phyloP scores from a whole-genome alignment of 2,113 vertebrate species.

The Hemibagrus wyckioides region DNA sequence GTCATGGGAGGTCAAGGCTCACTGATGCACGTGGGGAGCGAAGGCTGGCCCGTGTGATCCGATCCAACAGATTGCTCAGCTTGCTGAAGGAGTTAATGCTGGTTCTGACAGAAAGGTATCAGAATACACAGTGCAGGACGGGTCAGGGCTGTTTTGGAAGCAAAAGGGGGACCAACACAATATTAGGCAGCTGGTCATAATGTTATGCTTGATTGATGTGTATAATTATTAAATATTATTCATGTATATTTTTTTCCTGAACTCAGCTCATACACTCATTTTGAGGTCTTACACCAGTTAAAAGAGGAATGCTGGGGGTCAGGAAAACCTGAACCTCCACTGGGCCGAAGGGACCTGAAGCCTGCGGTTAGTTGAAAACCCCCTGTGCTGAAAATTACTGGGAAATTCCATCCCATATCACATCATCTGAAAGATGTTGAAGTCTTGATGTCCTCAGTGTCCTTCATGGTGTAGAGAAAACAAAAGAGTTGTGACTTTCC shows the following conservation, averaged over 20 bases:
- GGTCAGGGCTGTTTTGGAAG: no score
- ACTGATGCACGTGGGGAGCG: no score
- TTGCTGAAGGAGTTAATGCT: no score
- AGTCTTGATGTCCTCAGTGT: background rate
- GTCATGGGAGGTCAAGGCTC: no score
- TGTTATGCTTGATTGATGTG: no score
- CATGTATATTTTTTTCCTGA: background rate
- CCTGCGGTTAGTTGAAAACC: background rate
- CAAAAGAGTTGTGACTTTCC: background rate
- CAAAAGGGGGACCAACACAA: no score
- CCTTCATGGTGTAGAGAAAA: background rate
- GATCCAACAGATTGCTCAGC: no score
- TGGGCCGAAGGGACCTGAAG: background rate
- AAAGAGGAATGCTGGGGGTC: background rate
- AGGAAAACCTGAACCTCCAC: background rate
- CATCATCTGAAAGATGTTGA: background rate
- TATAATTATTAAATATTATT: background rate
- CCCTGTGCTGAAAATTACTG: background rate
- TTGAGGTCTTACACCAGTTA: background rate
- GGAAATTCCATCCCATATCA: slow-evolving; percentile 11
- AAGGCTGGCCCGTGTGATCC: no score
- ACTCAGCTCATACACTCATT: no score
- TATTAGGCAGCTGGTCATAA: no score
- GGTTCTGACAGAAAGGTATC: no score
- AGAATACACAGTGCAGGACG: no score